Conservation (phyloP, 2,113 vertebrate species). For the Potamarius usumacintae region DNA sequence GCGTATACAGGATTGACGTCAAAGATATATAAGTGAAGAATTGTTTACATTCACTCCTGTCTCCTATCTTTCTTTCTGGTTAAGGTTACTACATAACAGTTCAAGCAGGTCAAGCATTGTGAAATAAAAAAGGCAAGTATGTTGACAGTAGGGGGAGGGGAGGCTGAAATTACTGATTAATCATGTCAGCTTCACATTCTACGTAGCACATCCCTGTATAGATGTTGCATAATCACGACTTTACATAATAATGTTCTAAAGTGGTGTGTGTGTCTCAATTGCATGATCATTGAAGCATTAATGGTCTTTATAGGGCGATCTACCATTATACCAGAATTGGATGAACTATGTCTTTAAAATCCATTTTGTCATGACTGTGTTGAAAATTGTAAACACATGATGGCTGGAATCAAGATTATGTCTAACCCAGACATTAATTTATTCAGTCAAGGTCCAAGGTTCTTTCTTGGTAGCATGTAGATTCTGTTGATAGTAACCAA, state of each 20-base stretch:
- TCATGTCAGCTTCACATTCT: not conserved
- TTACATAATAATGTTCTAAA: not conserved
- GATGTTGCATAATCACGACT: not conserved
- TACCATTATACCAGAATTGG: not conserved
- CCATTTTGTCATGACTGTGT: not conserved
- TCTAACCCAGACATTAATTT: not conserved
- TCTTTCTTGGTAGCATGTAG: not conserved
- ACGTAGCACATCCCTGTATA: not conserved
- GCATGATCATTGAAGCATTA: not conserved
- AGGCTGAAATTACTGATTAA: not conserved
- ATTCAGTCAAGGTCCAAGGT: not conserved
- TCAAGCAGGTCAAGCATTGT: not conserved
- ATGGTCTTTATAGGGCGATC: not conserved
- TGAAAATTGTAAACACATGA: not conserved
- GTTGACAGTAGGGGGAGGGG: not conserved
- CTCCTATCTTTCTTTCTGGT: not conserved
- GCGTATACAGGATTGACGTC: constrained; percentile 23
- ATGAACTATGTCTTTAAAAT: not conserved
- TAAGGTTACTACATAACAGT: not conserved
- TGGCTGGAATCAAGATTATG: not conserved
- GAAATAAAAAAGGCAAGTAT: not conserved
- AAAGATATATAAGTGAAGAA: constrained; percentile 13
- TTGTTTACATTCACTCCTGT: not conserved
- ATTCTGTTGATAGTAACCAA: not conserved
- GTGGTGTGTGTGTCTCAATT: not conserved